Conservation (phyloP, 2,888 invertebrate species). For the Spodoptera littoralis region DNA sequence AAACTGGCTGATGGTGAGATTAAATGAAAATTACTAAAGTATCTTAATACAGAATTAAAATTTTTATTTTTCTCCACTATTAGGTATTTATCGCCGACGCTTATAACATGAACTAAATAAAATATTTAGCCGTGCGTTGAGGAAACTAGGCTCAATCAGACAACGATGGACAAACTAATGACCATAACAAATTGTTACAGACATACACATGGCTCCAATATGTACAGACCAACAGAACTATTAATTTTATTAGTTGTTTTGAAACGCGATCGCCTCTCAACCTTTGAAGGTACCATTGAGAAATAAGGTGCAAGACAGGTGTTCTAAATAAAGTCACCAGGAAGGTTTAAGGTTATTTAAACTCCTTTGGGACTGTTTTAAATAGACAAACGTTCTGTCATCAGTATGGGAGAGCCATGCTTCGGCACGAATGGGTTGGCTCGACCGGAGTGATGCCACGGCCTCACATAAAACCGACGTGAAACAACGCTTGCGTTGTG, state of each 20-base stretch:
- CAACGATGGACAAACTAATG: conserved; percentile 68
- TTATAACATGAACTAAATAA: conserved; percentile 53
- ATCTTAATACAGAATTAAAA: no score
- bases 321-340: conserved; percentile 38
- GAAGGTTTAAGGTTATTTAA: background rate
- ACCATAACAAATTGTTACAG: conserved; percentile 74
- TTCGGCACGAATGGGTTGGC: no score
- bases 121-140: conserved; percentile 64
- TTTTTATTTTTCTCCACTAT: no score
- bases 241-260: conserved; percentile 67
- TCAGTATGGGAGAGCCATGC: no score
- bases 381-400: no score
- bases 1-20: no score
- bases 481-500: no score
- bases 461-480: no score
- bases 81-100: conserved; percentile 19
- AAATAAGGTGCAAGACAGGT: conserved; percentile 25
- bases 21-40: no score
- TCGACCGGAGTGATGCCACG: no score
- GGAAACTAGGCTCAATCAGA: conserved; percentile 69
- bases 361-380: no score
- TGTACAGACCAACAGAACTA: conserved; percentile 63
- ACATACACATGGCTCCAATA: conserved; percentile 55
- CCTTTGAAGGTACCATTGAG: conserved; percentile 36
- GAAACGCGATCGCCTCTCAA: conserved; percentile 47